Percentiles rank a stretch among this genome's conserved stretches.
These are phyloP conservation scores for Sclerodermus sp. DNA, from an alignment of 2,888 invertebrate genomes.

Conservation along the genomic window DNA sequence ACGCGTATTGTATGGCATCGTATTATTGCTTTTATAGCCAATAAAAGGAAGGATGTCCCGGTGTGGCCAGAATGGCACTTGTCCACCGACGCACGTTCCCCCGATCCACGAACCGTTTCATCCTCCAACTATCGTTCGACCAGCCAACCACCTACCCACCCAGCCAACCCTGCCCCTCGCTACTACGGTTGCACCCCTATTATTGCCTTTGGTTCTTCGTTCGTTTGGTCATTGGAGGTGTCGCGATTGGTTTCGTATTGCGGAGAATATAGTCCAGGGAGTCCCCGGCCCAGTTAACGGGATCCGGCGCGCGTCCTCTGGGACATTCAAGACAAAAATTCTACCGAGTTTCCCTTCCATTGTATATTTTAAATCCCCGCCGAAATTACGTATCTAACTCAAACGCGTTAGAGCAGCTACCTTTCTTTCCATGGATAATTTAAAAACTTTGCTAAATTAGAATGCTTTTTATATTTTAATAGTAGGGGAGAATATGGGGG, in stretches of 20 bases:
- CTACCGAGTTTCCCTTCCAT: no score
- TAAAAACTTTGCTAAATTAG: no score
- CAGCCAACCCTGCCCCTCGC: conserved; percentile 8
- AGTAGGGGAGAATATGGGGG: no score
- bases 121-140: conserved; percentile 8
- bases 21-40: conserved; percentile 58
- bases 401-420: no score
- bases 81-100: conserved; percentile 27
- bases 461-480: no score
- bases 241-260: conserved; percentile 54
- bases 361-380: no score
- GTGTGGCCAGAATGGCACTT: conserved; percentile 26
- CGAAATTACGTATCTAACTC: no score
- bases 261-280: conserved; percentile 52
- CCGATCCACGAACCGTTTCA: conserved; percentile 18
- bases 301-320: conserved; percentile 34
- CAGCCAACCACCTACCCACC: conserved; percentile 8
- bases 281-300: conserved; percentile 55
- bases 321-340: conserved; percentile 21
- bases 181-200: conserved; percentile 29
- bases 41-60: conserved; percentile 50
- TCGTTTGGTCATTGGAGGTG: conserved; percentile 45
- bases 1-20: conserved; percentile 48
- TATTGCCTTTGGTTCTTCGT: conserved; percentile 43
- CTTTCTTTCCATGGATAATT: no score